phyloP scores from a whole-genome alignment of 2,113 vertebrate species.

The Bungarus multicinctus region DNA sequence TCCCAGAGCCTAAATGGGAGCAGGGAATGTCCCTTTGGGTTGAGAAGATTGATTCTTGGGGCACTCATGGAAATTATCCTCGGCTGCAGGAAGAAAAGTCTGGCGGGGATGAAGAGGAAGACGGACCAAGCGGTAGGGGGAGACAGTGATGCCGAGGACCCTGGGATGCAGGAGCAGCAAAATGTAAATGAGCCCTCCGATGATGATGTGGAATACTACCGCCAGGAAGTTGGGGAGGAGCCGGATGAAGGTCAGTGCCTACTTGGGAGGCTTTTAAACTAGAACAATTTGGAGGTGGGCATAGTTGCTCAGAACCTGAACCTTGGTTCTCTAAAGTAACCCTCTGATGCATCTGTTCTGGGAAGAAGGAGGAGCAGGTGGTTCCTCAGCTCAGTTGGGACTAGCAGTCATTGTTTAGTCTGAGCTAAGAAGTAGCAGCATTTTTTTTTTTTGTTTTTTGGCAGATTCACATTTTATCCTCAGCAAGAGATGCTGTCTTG shows the following conservation, averaged over 20 bases:
- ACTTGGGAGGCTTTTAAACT: background rate
- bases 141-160: conserved; percentile 85
- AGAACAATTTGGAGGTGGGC: background rate
- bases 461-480: background rate
- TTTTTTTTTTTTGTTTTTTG: background rate
- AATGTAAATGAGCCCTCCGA: conserved; percentile 59
- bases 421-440: background rate
- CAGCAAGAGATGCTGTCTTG: background rate
- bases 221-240: conserved; percentile 85
- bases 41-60: too few relatives aligned
- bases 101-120: conserved; percentile 78
- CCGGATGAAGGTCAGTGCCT: conserved; percentile 80
- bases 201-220: conserved; percentile 85
- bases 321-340: conserved; percentile 1
- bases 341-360: background rate
- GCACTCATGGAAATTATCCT: fast-evolving
- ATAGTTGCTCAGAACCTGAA: background rate
- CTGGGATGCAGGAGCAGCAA: conserved; percentile 66
- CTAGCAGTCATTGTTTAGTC: background rate
- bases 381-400: background rate
- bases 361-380: background rate
- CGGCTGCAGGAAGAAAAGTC: conserved; percentile 76
- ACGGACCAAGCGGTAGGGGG: conserved; percentile 17
- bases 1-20: background rate
- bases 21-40: background rate